Evolutionary conservation across 2,888 invertebrate species (phyloP).

Genomic region (Lycocerus yunnanus): DNA sequence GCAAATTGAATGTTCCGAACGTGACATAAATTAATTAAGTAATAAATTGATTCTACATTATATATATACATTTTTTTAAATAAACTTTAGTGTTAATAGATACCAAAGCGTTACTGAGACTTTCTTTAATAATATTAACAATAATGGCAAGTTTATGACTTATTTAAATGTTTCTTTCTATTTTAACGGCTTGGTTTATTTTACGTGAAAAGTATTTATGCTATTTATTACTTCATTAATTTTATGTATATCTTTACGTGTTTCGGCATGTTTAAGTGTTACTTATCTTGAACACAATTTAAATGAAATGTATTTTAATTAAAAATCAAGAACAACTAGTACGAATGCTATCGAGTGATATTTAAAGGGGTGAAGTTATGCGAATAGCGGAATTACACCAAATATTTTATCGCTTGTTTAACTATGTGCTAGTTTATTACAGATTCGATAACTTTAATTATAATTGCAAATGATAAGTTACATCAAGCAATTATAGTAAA

Average conservation of each 20-base stretch:
- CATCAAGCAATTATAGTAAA: constrained; percentile 8
- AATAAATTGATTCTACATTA: not conserved
- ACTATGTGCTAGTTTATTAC: constrained; percentile 2
- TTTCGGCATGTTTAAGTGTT: not conserved
- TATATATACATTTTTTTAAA: not conserved
- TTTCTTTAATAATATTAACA: not conserved
- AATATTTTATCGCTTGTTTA: not conserved
- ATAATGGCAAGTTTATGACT: not conserved
- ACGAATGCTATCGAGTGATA: not conserved
- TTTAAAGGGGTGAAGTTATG: not conserved
- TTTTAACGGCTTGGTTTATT: not conserved
- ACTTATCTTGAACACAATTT: not conserved
- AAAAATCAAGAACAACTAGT: not conserved
- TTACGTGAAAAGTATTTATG: not conserved
- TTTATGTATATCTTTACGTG: not conserved
- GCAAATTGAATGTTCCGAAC: not conserved
- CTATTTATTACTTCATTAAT: not conserved
- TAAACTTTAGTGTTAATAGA: not conserved
- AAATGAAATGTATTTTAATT: not conserved
- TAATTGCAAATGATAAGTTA: not conserved
- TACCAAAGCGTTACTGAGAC: not conserved
- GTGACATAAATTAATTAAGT: not conserved
- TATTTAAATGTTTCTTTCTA: not conserved
- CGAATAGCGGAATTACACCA: not conserved
- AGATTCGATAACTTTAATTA: not conserved